Evolutionary conservation across 2,113 vertebrate genomes (phyloP).

Genomic region (Apteryx mantelli): DNA sequence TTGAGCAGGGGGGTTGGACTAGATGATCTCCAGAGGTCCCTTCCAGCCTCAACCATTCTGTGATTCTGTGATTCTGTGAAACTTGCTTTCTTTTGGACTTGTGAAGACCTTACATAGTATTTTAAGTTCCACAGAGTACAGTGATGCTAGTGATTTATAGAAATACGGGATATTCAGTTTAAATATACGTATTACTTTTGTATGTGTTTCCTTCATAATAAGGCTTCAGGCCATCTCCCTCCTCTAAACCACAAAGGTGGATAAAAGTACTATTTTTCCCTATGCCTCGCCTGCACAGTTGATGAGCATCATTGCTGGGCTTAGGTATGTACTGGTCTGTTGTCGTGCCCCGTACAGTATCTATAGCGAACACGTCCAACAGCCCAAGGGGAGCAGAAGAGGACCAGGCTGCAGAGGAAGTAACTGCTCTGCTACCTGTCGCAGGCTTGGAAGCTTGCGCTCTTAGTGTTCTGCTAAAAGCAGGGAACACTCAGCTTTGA

Average conservation of each 20-base stretch:
- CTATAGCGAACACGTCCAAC: not conserved
- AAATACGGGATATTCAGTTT: not conserved
- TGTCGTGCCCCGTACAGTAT: not conserved
- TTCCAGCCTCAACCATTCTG: no score
- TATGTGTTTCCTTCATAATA: not conserved
- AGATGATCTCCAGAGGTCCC: no score
- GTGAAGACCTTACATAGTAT: not conserved
- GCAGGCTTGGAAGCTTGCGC: not conserved
- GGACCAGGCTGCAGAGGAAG: not conserved
- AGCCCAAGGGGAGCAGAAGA: not conserved
- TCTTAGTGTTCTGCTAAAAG: no score
- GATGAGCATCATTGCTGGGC: not conserved
- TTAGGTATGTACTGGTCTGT: no score
- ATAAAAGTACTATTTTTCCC: not conserved
- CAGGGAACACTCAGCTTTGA: no score
- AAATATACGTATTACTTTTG: not conserved
- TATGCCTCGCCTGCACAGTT: no score
- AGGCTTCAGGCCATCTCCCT: not conserved
- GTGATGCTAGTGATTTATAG: no score
- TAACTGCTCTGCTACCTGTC: not conserved
- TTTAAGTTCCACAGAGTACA: not conserved
- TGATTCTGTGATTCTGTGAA: no score
- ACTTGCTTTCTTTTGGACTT: not conserved
- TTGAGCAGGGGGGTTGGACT: no score
- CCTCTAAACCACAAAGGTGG: no score